Evolutionary conservation across 2,888 invertebrate genomes (phyloP).

Genomic region (Tethea ocularis): DNA sequence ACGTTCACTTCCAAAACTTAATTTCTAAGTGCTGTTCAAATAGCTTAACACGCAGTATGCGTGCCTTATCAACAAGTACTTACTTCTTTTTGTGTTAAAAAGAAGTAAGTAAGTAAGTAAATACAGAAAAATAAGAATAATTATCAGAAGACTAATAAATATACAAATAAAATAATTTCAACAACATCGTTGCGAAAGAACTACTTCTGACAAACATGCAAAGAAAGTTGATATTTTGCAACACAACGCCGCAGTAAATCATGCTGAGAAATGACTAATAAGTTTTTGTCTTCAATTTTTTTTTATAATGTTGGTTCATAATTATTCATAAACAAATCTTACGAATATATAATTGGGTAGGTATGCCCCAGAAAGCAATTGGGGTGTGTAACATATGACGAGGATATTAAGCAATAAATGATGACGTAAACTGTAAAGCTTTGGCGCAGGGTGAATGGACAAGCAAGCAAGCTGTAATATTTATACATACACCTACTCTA

Average conservation of each 20-base stretch:
- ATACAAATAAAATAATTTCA: too few relatives aligned
- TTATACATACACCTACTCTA: slow-evolving; percentile 6
- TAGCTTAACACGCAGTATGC: too few relatives aligned
- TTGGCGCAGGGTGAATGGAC: slow-evolving; percentile 8
- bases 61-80: too few relatives aligned
- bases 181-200: too few relatives aligned
- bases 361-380: slow-evolving; percentile 8
- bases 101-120: too few relatives aligned
- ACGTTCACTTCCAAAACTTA: too few relatives aligned
- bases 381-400: slow-evolving; percentile 4
- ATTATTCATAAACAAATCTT: slow-evolving; percentile 6
- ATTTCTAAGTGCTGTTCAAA: too few relatives aligned
- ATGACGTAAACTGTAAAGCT: neutral
- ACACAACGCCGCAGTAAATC: neutral
- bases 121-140: too few relatives aligned
- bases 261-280: neutral
- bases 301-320: neutral
- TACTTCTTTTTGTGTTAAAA: too few relatives aligned
- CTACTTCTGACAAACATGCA: neutral
- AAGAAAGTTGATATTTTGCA: neutral
- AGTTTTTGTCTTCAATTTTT: neutral
- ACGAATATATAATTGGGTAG: neutral
- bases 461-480: neutral
- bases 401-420: slow-evolving; percentile 7
- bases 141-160: too few relatives aligned